Conservation (phyloP, 2,797 vertebrate species). For the Cichlasoma orientale region DNA sequence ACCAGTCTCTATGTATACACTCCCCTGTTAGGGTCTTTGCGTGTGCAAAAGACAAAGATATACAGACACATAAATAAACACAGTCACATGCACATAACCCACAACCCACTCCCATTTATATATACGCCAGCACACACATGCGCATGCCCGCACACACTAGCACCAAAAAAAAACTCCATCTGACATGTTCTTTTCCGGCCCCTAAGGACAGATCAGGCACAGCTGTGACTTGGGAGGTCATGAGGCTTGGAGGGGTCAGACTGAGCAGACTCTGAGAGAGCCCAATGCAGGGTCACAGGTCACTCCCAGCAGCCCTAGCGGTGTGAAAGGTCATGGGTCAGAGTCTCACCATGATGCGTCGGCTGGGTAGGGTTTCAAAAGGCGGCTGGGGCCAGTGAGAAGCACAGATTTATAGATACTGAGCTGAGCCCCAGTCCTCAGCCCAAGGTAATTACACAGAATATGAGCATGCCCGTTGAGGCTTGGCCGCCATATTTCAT, state of each 20-base stretch:
- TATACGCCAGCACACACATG: slow-evolving; percentile 33
- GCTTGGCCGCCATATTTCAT: slow-evolving; percentile 80
- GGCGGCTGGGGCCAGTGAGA: slow-evolving; percentile 72
- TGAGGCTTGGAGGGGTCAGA: slow-evolving; percentile 81
- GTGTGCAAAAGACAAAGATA: slow-evolving; percentile 38
- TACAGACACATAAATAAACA: slow-evolving; percentile 53
- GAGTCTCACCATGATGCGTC: slow-evolving; percentile 81
- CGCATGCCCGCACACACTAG: slow-evolving; percentile 41
- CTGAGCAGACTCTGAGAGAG: slow-evolving; percentile 82
- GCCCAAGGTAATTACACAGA: slow-evolving; percentile 81
- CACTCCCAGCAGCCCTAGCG: slow-evolving; percentile 78
- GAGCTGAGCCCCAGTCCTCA: slow-evolving; percentile 73
- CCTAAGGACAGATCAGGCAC: slow-evolving; percentile 85
- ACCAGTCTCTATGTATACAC: slow-evolving; percentile 61
- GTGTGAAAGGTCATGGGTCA: slow-evolving; percentile 89
- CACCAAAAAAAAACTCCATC: slow-evolving; percentile 55
- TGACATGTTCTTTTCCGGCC: slow-evolving; percentile 78
- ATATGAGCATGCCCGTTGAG: slow-evolving; percentile 81
- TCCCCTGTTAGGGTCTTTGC: slow-evolving; percentile 41
- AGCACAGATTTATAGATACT: slow-evolving; percentile 83
- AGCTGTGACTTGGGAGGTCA: slow-evolving; percentile 85
- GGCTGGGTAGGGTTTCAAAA: slow-evolving; percentile 81
- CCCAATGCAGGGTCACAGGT: slow-evolving; percentile 83
- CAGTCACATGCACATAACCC: slow-evolving; percentile 16
- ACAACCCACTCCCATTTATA: slow-evolving; percentile 8